Percentiles rank a stretch among this genome's conserved stretches.
These are phyloP conservation scores for Thysanoteuthis rhombus DNA, from an alignment of 2,888 invertebrate genomes.

Conservation along the genomic window DNA sequence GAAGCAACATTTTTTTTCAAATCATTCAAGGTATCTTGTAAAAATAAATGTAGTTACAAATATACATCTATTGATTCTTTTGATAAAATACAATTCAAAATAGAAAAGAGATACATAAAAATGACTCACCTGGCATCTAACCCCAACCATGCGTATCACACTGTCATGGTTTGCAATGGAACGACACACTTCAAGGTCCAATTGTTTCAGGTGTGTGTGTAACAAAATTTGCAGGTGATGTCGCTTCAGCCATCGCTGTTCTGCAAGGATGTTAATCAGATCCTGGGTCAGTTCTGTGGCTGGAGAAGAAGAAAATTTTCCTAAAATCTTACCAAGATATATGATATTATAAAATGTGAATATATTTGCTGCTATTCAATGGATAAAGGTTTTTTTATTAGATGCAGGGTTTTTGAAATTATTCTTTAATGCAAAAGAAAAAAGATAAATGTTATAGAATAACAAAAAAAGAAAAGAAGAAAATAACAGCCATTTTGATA, in stretches of 20 bases:
- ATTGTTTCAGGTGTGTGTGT: conserved; percentile 38
- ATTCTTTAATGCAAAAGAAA: too few relatives aligned
- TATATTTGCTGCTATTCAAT: too few relatives aligned
- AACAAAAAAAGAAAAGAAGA: too few relatives aligned
- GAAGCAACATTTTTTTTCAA: too few relatives aligned
- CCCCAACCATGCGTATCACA: conserved; percentile 37
- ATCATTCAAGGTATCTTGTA: too few relatives aligned
- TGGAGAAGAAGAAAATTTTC: conserved; percentile 34
- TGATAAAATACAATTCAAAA: not conserved
- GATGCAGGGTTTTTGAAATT: too few relatives aligned
- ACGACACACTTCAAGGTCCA: conserved; percentile 40
- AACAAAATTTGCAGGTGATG: conserved; percentile 47
- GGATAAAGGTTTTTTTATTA: too few relatives aligned
- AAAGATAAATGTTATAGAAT: too few relatives aligned
- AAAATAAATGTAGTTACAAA: too few relatives aligned
- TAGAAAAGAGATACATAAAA: not conserved
- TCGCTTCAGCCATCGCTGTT: conserved; percentile 40
- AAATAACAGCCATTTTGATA: too few relatives aligned
- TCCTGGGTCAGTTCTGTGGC: conserved; percentile 41
- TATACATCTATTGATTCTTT: too few relatives aligned
- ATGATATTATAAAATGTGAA: not conserved
- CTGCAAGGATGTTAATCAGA: conserved; percentile 41
- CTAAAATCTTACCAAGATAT: not conserved
- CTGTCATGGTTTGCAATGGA: conserved; percentile 37
- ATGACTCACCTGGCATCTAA: conserved; percentile 40